Base-by-base conservation (phyloP, 2,888 invertebrate genomes). In the Aleiodes testaceus region DNA sequence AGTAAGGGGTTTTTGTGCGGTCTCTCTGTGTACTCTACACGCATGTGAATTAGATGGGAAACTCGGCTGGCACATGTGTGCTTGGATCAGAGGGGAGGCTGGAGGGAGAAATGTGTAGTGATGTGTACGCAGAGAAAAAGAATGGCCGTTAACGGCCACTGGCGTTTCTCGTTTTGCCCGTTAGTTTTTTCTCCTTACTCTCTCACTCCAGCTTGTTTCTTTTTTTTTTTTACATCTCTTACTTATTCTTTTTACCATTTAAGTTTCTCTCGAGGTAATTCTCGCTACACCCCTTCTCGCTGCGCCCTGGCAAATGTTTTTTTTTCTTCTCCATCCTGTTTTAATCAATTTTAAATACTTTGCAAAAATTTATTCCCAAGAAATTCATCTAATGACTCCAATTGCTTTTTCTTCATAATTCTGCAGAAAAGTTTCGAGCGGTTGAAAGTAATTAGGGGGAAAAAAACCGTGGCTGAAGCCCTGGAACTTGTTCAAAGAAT, bases 141-240 rank as follows among this genome's bases (percentile, higher is more conserved):
- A 59, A 59, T 42, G 42, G 59, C 59, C 52, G 52, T 67, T 70
- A 66, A 66, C 47, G 68, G 70, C 70, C 72, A 66, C 68, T 68
- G 73, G 69, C 65, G 68, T 65, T 69, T 74, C 76, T 69, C 74
- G 78, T 78, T 81, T 77, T 78, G 79, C 79, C 81, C 74, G 75
- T 76, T 72, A 83, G 82, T 81, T 83, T 84, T 84, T 84, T 84
- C 80, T 78, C 74, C 74, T 79, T 68, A 47, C 65, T 49, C 64
- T 65, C 59, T 52, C 42, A 14, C 64, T 59, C 47, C 55, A 45
- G 50, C 36, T 52, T 66, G 44, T 52, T 59, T n/a, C 70, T 72
- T 76, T 75, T 77, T 72, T 75, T 75, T 69, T n/a, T n/a, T n/a
- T n/a, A n/a, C n/a, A n/a, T n/a, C 63, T 66, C 55, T 47, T n/a